Evolutionary conservation across 2,888 invertebrate genomes (phyloP), one percentile per base, ranked within the genome.

Genomic region (Antitype chi): DNA sequence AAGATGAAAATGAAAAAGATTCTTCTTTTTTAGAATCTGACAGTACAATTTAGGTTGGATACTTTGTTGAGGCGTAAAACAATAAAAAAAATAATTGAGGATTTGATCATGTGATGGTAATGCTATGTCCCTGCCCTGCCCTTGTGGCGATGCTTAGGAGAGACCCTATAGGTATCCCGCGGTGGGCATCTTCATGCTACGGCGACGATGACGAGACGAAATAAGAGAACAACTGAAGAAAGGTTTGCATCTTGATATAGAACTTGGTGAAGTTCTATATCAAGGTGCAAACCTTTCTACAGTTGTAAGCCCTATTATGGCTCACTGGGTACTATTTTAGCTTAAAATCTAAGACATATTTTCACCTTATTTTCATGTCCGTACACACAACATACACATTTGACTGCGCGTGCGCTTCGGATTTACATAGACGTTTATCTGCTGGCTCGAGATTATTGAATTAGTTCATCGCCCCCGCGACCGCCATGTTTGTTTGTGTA

Each of bases 391-490:
- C 49, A 28, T 62, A 67, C 78, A 81, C 62, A 63, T 85, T 82
- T n/a, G 59, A 15, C 55, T 60, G 70, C 64, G 86, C 73, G 72
- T 66, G 73, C 49, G 69, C 60, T 43, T 80, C 60, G 64, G 81
- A 85, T 85, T 80, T 84, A 80, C 87, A 80, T 85, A 73, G 71
- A 71, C 52, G 70, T 87, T 76, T 85, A 85, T 81, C 82, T 87
- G 64, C 70, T 38, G 67, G 62, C 53, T 25, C 25, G 66, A 80
- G 76, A 88, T 86, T 76, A 86, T 84, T 87, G 82, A 84, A 88
- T 86, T 84, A 81, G 87, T 86, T 88, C 85, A 87, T 74, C 84
- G 87, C 84, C 84, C 86, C 64, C 75, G 43, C 64, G 84, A 32
- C 67, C 76, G 70, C 80, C 49, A 53, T 62, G 64, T 62, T 47